Evolutionary conservation across 2,888 invertebrate genomes (phyloP), one percentile per base, ranked within the genome.

Genomic region (Melanostoma mellinum): DNA sequence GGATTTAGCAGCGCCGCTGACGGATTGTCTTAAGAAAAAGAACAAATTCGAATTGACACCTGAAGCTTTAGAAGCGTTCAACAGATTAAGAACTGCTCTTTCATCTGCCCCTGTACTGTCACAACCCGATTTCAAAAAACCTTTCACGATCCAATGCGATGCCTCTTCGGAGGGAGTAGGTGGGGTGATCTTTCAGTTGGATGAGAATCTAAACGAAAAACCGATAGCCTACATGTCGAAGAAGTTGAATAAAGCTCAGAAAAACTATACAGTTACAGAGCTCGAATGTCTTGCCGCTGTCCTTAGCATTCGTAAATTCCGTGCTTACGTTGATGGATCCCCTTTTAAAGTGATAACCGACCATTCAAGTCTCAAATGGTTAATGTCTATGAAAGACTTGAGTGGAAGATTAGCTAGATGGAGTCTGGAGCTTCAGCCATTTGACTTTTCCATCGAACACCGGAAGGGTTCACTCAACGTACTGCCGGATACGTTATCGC

Each of bases 391-490:
- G 32, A 53, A 40, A 35, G 40, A 42, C 10, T 42, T 55, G 33
- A 38, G 6, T 40, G 55, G 68, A 33, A 53, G 53, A 38, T 8
- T 30, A 55, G 42, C 53, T 40, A 30, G 6, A 5, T 30, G 10
- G 65, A 46, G 46, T 20, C 36, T 52, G 10, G 44, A 71, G 36
- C 58, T 60, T 3, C 71, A 71, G 6, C 4, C 6, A 4, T 58
- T n/a, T 20, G 33, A 60, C 40, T 73, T 73, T 50, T 6, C 9
- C 4, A 72, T 61, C 3, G 72, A 72, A 35, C 61, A 68, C n/a
- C 32, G 55, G 20, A 68, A 68, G 32, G 68, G 68, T 48, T 36
- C 10, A 20, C 36, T 48, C 38, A 71, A 68, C 9, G 10, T 69
- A 55, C 56, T 69, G 3, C 69, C 56, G 6, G 55, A 69, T 6